Evolutionary conservation across 2,888 invertebrate species (phyloP).

Genomic region (Idaea aversata): DNA sequence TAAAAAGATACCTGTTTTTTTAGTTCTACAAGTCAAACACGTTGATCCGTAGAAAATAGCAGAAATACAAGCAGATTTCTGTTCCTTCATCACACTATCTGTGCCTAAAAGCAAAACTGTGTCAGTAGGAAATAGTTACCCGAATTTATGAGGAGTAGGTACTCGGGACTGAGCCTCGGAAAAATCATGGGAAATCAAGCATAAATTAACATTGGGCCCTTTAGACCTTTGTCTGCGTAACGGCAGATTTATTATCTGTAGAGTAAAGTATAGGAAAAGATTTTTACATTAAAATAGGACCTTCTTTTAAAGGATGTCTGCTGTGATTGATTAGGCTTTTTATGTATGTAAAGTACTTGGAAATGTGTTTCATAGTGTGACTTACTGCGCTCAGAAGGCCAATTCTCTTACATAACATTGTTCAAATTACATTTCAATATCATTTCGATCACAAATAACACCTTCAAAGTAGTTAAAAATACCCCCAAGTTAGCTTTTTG

Average conservation of each 20-base stretch:
- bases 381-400: no score
- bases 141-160: slow-evolving; percentile 47
- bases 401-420: no score
- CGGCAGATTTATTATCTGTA: background rate
- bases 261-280: slow-evolving; percentile 3
- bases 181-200: slow-evolving; percentile 19
- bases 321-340: background rate
- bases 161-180: slow-evolving; percentile 28
- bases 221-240: background rate
- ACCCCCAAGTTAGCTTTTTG: no score
- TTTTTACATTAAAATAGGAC: background rate
- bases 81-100: slow-evolving; percentile 37
- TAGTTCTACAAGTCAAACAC: slow-evolving; percentile 17
- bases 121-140: slow-evolving; percentile 38
- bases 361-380: no score
- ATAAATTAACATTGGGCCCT: slow-evolving; percentile 20
- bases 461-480: no score
- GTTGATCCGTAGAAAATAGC: slow-evolving; percentile 29
- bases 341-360: no score
- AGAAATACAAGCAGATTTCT: slow-evolving; percentile 46
- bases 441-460: no score
- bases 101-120: slow-evolving; percentile 54
- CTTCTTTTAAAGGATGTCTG: background rate
- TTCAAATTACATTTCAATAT: no score
- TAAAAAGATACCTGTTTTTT: slow-evolving; percentile 29